phyloP scores from a whole-genome alignment of 2,888 invertebrate species.

The Caenorhabditis sp. region DNA sequence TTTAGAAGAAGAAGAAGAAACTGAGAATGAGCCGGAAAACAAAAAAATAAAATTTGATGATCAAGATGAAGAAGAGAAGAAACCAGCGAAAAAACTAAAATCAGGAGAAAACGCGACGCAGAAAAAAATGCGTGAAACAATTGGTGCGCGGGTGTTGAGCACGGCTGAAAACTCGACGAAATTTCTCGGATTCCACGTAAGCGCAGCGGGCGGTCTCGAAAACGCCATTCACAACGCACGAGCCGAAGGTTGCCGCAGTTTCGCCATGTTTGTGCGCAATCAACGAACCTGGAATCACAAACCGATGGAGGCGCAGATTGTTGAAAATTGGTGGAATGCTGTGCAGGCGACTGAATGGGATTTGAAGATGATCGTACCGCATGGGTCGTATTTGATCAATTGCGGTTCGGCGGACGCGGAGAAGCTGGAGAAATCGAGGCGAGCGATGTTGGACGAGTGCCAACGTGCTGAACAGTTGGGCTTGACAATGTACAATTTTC shows the following conservation, averaged over 20 bases:
- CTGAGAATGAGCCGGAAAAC: not conserved
- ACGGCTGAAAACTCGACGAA: slow-evolving; percentile 41
- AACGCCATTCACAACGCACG: slow-evolving; percentile 71
- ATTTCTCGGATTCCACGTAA: slow-evolving; percentile 60
- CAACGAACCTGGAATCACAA: slow-evolving; percentile 64
- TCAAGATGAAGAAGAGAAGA: not conserved
- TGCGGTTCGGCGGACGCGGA: slow-evolving; percentile 72
- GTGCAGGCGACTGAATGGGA: slow-evolving; percentile 63
- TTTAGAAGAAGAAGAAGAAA: slow-evolving; percentile 19
- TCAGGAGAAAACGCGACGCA: slow-evolving; percentile 22
- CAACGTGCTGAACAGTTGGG: slow-evolving; percentile 73
- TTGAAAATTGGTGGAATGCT: slow-evolving; percentile 69
- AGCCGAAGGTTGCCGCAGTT: slow-evolving; percentile 70
- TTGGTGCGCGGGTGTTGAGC: slow-evolving; percentile 31
- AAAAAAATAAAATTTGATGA: slow-evolving; percentile 2
- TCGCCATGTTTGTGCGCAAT: slow-evolving; percentile 71
- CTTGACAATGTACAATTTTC: slow-evolving; percentile 73
- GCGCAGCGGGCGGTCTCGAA: slow-evolving; percentile 67
- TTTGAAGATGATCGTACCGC: slow-evolving; percentile 69
- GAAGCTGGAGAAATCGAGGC: slow-evolving; percentile 63
- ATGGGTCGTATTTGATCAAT: slow-evolving; percentile 74
- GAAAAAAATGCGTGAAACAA: slow-evolving; percentile 15
- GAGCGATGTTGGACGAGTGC: slow-evolving; percentile 72
- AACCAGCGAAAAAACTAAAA: not conserved
- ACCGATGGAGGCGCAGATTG: slow-evolving; percentile 58